phyloP scores from a whole-genome alignment of 2,888 invertebrate genomes.

The Drosophila macrospina region DNA sequence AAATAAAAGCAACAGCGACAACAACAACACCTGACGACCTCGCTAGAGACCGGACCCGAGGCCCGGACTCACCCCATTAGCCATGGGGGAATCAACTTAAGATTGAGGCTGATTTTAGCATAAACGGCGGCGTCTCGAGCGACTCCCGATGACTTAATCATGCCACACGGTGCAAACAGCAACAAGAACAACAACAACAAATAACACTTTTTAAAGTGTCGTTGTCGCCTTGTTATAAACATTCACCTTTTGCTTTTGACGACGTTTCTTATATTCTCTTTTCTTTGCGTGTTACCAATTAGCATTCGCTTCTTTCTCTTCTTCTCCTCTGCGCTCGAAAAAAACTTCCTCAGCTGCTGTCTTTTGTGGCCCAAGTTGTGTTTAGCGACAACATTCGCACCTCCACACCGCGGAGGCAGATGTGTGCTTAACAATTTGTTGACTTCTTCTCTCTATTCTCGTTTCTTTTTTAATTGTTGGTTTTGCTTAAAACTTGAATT shows the following conservation, averaged over 20 bases:
- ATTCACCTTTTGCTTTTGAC: conserved; percentile 80
- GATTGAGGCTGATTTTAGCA: conserved; percentile 59
- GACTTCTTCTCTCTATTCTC: conserved; percentile 18
- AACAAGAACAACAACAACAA: not conserved
- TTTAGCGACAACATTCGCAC: conserved; percentile 76
- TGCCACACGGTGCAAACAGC: conserved; percentile 24
- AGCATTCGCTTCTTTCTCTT: conserved; percentile 59
- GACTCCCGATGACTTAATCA: conserved; percentile 78
- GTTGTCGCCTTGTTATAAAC: conserved; percentile 36
- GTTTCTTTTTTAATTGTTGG: conserved; percentile 5
- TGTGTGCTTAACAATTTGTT: conserved; percentile 66
- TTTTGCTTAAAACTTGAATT: conserved; percentile 58
- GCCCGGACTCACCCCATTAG: conserved; percentile 18
- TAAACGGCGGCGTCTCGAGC: conserved; percentile 25
- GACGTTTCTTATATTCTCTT: too few relatives aligned
- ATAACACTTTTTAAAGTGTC: conserved; percentile 26
- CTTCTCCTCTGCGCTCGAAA: conserved; percentile 35
- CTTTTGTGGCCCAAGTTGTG: conserved; percentile 26
- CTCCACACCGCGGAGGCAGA: conserved; percentile 73
- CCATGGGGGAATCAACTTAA: conserved; percentile 5
- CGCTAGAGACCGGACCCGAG: conserved; percentile 55
- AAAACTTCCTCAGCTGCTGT: conserved; percentile 24
- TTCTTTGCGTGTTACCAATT: conserved; percentile 66
- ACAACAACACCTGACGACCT: conserved; percentile 69
- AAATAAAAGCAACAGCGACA: conserved; percentile 15